Conservation (phyloP, 1,140 invertebrate genomes). For the Episyrphus balteatus region DNA sequence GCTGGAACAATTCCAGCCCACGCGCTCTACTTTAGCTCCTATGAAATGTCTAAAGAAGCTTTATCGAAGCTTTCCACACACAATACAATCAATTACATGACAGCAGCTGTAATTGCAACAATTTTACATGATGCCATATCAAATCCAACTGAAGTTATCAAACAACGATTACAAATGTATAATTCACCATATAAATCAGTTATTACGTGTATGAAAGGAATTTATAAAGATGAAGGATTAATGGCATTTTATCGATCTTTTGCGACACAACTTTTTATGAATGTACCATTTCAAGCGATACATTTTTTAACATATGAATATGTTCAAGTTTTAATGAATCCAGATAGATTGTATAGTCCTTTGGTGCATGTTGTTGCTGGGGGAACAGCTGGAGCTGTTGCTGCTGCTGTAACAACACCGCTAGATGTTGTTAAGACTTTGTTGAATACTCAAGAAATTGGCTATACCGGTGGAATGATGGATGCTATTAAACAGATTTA, state of each 20-base stretch:
- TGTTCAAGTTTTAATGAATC: slow-evolving; percentile 57
- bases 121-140: slow-evolving; percentile 95
- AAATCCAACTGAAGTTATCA: slow-evolving; percentile 99
- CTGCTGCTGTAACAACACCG: slow-evolving; percentile 93
- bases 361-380: slow-evolving; percentile 78
- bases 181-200: slow-evolving; percentile 86
- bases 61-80: slow-evolving; percentile 49
- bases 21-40: slow-evolving; percentile 97
- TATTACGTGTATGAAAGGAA: slow-evolving; percentile 62
- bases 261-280: slow-evolving; percentile 93
- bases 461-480: slow-evolving; percentile 48
- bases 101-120: slow-evolving; percentile 55
- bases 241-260: slow-evolving; percentile 94
- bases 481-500: slow-evolving; percentile 61
- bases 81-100: slow-evolving; percentile 58
- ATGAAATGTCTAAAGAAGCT: slow-evolving; percentile 84
- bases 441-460: slow-evolving; percentile 84
- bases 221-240: slow-evolving; percentile 75
- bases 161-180: slow-evolving; percentile 97
- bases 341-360: slow-evolving; percentile 76
- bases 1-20: slow-evolving; percentile 94
- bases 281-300: slow-evolving; percentile 92
- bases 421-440: slow-evolving; percentile 97
- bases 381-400: slow-evolving; percentile 81
- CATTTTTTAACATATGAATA: slow-evolving; percentile 95